phyloP scores from a whole-genome alignment of 2,888 invertebrate genomes.

The Merodon equestris region DNA sequence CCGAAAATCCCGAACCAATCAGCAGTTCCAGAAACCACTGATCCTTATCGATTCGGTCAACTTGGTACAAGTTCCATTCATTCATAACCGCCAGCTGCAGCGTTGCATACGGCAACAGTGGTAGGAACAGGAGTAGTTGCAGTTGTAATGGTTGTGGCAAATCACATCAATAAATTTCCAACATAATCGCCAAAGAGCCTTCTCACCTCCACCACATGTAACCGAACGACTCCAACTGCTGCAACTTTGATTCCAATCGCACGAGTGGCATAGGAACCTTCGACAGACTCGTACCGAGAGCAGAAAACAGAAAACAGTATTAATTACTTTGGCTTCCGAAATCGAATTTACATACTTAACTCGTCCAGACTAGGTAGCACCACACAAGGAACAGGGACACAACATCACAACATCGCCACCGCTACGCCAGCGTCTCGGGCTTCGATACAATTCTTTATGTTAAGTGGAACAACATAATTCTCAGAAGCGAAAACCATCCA shows the following conservation, averaged over 20 bases:
- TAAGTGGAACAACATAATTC: conserved; percentile 79
- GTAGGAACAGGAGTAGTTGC: too few relatives aligned
- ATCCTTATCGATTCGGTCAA: conserved; percentile 55
- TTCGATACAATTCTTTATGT: conserved; percentile 73
- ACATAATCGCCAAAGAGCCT: conserved; percentile 76
- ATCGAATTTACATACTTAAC: conserved; percentile 77
- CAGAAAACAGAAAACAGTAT: conserved; percentile 71
- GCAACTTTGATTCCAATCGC: conserved; percentile 61
- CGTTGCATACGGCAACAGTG: not conserved
- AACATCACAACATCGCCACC: too few relatives aligned
- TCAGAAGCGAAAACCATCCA: conserved; percentile 74
- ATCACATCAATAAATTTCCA: conserved; percentile 75
- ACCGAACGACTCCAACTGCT: too few relatives aligned
- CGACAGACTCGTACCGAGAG: conserved; percentile 8
- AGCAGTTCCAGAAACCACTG: conserved; percentile 29
- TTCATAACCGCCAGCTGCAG: conserved; percentile 44
- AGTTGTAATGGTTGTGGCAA: conserved; percentile 55
- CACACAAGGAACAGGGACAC: conserved; percentile 29
- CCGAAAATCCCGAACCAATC: conserved; percentile 38
- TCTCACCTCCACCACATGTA: conserved; percentile 72
- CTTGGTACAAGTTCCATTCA: conserved; percentile 43
- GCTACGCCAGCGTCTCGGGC: too few relatives aligned
- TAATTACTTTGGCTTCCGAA: conserved; percentile 79
- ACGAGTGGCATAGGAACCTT: conserved; percentile 72
- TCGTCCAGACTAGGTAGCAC: conserved; percentile 70